Conservation (phyloP, 2,888 invertebrate species). For the Drosophila mimica region DNA sequence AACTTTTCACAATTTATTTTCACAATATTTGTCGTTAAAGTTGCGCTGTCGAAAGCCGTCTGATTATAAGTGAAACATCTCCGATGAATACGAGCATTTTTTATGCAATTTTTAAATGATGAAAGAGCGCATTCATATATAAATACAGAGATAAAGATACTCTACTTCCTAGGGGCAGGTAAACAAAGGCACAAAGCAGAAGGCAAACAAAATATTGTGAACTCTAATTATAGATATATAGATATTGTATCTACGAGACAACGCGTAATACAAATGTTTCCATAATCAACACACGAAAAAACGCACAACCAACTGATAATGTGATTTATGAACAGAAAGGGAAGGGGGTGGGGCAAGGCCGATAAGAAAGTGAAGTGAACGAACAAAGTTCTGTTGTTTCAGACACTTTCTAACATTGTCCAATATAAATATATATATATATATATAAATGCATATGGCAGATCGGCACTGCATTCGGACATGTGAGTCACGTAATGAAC, state of each 20-base stretch:
- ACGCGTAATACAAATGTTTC: constrained; percentile 65
- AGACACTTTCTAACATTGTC: constrained; percentile 54
- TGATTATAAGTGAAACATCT: constrained; percentile 58
- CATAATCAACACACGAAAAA: constrained; percentile 48
- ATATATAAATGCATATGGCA: neutral
- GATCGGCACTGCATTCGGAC: constrained; percentile 20
- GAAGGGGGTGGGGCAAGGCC: neutral
- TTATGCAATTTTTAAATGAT: constrained; percentile 50
- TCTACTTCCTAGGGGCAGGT: constrained; percentile 32
- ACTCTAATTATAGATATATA: constrained; percentile 69
- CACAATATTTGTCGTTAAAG: constrained; percentile 43
- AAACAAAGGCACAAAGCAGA: constrained; percentile 61
- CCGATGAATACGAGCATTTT: constrained; percentile 33
- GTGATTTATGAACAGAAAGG: constrained; percentile 30
- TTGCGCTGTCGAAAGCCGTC: constrained; percentile 40
- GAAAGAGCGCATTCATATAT: constrained; percentile 27
- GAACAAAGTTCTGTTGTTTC: neutral
- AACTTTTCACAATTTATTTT: constrained; percentile 44
- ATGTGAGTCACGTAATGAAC: constrained; percentile 66
- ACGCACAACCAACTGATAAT: constrained; percentile 28
- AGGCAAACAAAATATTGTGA: constrained; percentile 25
- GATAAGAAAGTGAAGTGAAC: constrained; percentile 56
- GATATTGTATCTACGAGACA: constrained; percentile 67
- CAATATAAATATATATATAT: constrained; percentile 1
- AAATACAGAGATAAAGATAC: constrained; percentile 33